Percentiles rank a stretch among this genome's conserved stretches.
phyloP scores from a whole-genome alignment of 1,140 invertebrate genomes.

The Bactericera cockerelli region DNA sequence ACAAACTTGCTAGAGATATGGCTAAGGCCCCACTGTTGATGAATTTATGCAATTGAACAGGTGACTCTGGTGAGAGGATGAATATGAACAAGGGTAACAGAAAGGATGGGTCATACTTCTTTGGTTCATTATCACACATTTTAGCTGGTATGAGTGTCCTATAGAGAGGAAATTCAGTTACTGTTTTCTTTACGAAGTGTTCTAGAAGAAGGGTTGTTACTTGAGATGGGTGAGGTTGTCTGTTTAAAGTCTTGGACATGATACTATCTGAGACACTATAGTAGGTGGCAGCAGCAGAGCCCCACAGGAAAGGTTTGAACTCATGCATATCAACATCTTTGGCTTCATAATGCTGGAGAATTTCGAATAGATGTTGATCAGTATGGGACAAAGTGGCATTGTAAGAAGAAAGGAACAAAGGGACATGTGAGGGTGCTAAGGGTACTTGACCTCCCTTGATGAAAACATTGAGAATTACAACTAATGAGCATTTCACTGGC shows the following conservation, averaged over 20 bases:
- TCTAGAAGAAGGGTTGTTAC: slow-evolving; percentile 50
- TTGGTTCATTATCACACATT: not conserved
- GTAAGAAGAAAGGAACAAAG: slow-evolving; percentile 53
- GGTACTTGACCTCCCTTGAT: slow-evolving; percentile 23
- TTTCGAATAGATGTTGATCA: slow-evolving; percentile 37
- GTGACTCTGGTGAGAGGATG: slow-evolving; percentile 43
- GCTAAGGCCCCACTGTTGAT: slow-evolving; percentile 44
- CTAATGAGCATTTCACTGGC: not conserved
- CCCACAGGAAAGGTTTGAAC: slow-evolving; percentile 64
- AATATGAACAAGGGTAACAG: slow-evolving; percentile 48
- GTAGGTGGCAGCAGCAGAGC: slow-evolving; percentile 52
- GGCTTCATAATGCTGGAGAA: slow-evolving; percentile 45
- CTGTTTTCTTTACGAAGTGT: slow-evolving; percentile 43
- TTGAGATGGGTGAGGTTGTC: slow-evolving; percentile 49
- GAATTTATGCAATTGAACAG: slow-evolving; percentile 43
- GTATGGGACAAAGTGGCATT: slow-evolving; percentile 42
- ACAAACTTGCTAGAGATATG: slow-evolving; percentile 43
- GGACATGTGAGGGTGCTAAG: slow-evolving; percentile 44
- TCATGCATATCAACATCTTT: slow-evolving; percentile 40
- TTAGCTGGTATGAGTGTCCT: slow-evolving; percentile 17
- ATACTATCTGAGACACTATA: slow-evolving; percentile 46
- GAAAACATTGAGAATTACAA: slow-evolving; percentile 10
- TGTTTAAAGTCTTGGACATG: slow-evolving; percentile 40
- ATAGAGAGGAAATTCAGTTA: slow-evolving; percentile 45
- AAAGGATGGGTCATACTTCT: slow-evolving; percentile 54